A percentile compares a stretch with the other conserved stretches of the same genome.
Conservation (phyloP, 2,113 vertebrate genomes). For the Pongo pygmaeus region DNA sequence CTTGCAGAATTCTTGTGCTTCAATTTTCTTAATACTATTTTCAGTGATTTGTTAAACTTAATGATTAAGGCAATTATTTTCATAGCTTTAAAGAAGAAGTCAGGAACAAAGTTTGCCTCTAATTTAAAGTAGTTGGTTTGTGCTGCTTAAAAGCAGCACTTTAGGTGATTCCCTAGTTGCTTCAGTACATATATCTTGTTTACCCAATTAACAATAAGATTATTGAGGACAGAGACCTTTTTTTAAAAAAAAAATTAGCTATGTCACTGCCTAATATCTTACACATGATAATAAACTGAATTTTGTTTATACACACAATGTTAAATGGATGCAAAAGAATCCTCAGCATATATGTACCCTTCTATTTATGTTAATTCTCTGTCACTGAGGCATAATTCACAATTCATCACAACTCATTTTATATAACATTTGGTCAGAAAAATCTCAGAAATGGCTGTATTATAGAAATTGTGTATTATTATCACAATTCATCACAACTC, state of each 20-base stretch:
- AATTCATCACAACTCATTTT: background rate
- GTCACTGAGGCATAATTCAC: background rate
- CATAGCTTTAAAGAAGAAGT: background rate
- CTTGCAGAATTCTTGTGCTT: background rate
- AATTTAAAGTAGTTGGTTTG: background rate
- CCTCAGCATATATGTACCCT: background rate
- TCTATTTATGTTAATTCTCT: background rate
- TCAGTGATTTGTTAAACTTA: conserved; percentile 8
- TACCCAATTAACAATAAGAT: background rate
- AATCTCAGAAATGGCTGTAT: background rate
- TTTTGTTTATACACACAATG: background rate
- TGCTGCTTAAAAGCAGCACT: background rate
- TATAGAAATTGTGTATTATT: no score
- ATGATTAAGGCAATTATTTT: background rate
- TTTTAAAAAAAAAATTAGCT: background rate
- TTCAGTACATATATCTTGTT: background rate
- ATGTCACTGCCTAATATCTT: background rate
- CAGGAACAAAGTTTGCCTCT: background rate
- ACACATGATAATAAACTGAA: background rate
- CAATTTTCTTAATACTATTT: conserved; percentile 18
- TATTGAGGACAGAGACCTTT: background rate
- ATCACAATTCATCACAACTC: background rate
- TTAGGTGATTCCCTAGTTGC: background rate
- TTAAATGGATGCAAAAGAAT: background rate
- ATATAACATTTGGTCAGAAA: background rate